Evolutionary conservation across 1,140 invertebrate species (phyloP).

Genomic region (Drosophila parvula): DNA sequence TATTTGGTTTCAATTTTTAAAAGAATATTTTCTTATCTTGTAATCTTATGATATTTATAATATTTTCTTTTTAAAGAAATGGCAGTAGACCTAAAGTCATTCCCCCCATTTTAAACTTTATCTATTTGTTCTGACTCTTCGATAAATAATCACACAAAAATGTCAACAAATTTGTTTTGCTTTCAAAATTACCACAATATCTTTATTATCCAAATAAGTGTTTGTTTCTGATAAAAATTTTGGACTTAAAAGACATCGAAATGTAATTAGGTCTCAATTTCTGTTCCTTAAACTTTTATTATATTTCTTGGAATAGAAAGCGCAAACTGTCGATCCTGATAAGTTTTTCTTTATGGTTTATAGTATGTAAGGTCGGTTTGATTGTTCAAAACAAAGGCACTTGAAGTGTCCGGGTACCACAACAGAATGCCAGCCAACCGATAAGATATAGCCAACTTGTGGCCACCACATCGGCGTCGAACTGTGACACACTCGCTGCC

Average conservation of each 20-base stretch:
- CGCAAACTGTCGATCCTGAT: constrained; percentile 14
- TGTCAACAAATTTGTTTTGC: not conserved
- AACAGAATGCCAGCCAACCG: constrained; percentile 42
- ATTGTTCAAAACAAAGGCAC: constrained; percentile 59
- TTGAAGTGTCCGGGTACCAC: constrained; percentile 42
- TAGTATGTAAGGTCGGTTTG: constrained; percentile 39
- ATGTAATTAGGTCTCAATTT: not conserved
- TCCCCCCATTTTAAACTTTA: not conserved
- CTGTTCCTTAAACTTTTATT: not conserved
- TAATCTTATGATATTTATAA: no score
- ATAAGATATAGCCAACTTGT: constrained; percentile 72
- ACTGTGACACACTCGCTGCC: constrained; percentile 51
- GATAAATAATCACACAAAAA: no score
- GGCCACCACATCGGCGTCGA: constrained; percentile 24
- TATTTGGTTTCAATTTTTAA: no score
- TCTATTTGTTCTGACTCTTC: no score
- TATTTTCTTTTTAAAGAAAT: not conserved
- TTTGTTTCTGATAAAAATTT: not conserved
- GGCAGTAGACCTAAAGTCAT: not conserved
- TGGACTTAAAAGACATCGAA: not conserved
- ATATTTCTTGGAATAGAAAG: constrained; percentile 11
- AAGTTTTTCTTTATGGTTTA: constrained; percentile 17
- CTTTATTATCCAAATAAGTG: not conserved
- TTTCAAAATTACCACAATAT: not conserved
- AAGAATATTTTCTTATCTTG: no score